Conservation (phyloP, 1,140 invertebrate genomes). For the Drosophila oshimai region DNA sequence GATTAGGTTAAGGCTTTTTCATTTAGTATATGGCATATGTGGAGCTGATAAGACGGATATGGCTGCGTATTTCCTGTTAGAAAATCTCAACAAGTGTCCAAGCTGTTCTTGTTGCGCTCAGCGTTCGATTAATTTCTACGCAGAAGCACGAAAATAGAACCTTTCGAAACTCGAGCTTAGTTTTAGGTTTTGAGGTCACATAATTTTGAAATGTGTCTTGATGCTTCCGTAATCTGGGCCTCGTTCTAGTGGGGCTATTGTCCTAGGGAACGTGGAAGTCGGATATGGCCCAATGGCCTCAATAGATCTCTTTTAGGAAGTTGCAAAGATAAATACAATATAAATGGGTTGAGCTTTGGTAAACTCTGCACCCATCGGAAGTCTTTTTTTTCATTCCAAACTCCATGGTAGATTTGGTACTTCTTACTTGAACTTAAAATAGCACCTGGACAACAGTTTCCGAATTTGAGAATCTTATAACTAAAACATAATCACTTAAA, state of each 20-base stretch:
- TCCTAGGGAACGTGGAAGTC: conserved; percentile 14
- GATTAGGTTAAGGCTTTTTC: conserved; percentile 82
- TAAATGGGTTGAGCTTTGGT: not conserved
- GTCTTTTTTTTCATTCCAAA: not conserved
- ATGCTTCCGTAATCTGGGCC: conserved; percentile 37
- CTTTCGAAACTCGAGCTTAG: conserved; percentile 54
- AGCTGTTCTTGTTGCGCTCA: not conserved
- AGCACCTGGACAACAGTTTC: too few relatives aligned
- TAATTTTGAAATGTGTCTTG: conserved; percentile 50
- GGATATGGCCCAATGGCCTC: conserved; percentile 35
- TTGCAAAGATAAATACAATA: not conserved
- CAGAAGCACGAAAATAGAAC: conserved; percentile 64
- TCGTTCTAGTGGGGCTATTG: not conserved
- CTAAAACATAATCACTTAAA: too few relatives aligned
- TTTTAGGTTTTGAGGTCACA: conserved; percentile 48
- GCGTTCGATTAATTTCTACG: conserved; percentile 48
- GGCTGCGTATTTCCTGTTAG: conserved; percentile 80
- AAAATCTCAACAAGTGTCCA: conserved; percentile 30
- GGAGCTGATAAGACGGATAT: conserved; percentile 67
- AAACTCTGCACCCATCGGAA: not conserved
- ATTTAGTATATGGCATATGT: conserved; percentile 39
- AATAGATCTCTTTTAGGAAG: conserved; percentile 20
- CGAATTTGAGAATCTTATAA: too few relatives aligned
- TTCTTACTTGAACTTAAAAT: too few relatives aligned
- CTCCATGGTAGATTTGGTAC: too few relatives aligned